These are phyloP conservation scores for Nothura maculosa DNA, from an alignment of 2,797 vertebrate genomes.

Conservation along the genomic window DNA sequence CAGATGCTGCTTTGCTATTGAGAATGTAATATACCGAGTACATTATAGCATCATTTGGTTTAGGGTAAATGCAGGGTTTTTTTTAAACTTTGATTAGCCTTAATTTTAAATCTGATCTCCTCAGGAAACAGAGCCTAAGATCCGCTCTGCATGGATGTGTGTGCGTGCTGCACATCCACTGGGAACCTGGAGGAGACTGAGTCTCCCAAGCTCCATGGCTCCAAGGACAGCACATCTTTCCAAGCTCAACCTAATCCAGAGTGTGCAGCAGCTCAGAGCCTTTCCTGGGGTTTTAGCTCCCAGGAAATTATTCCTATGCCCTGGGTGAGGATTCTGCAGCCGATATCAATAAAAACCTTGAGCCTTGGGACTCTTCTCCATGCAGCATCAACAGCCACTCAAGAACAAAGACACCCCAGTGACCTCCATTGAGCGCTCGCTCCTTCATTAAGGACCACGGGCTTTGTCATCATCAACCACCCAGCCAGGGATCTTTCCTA, in stretches of 20 bases:
- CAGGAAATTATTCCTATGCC: not conserved
- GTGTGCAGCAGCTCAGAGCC: no score
- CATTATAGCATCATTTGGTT: not conserved
- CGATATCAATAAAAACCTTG: not conserved
- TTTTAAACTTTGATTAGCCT: constrained; percentile 19
- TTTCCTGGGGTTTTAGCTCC: not conserved
- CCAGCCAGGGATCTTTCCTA: not conserved
- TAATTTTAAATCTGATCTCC: constrained; percentile 55
- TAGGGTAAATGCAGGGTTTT: constrained; percentile 10
- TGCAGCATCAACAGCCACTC: not conserved
- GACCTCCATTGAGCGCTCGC: not conserved
- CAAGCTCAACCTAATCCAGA: not conserved
- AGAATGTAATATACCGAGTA: not conserved
- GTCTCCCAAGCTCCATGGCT: not conserved
- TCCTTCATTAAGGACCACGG: no score
- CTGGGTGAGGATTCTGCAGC: not conserved
- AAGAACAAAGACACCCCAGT: rapidly evolving
- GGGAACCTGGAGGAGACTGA: not conserved
- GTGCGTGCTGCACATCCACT: rapidly evolving
- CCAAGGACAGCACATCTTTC: not conserved
- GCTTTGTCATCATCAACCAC: not conserved
- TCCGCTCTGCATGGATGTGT: not conserved
- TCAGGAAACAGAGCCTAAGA: constrained; percentile 40
- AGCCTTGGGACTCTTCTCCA: rapidly evolving
- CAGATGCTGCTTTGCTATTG: constrained; percentile 71